Conservation (phyloP, 2,797 vertebrate species). For the Helicolenus hilgendorfi region DNA sequence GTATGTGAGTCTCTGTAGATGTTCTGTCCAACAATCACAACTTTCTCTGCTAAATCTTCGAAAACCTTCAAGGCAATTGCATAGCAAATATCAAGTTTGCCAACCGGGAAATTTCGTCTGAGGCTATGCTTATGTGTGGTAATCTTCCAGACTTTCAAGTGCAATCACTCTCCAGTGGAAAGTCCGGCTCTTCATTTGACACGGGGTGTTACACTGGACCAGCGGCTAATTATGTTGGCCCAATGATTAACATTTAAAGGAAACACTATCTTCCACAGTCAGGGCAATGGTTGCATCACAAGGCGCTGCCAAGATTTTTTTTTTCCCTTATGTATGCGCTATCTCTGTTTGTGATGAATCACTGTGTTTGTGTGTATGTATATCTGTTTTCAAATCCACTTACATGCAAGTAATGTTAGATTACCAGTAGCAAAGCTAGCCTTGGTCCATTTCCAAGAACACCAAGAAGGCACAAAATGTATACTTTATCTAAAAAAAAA, state of each 20-base stretch:
- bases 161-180: slow-evolving; percentile 76
- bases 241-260: slow-evolving; percentile 82
- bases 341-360: neutral
- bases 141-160: slow-evolving; percentile 86
- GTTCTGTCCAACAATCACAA: slow-evolving; percentile 68
- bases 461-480: slow-evolving; percentile 16
- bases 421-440: slow-evolving; percentile 17
- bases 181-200: slow-evolving; percentile 81
- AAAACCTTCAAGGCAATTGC: slow-evolving; percentile 79
- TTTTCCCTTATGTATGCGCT: neutral
- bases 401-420: slow-evolving; percentile 21
- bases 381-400: slow-evolving; percentile 44
- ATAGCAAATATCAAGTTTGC: slow-evolving; percentile 83
- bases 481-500: slow-evolving; percentile 35
- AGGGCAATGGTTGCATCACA: slow-evolving; percentile 68
- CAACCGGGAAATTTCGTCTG: slow-evolving; percentile 81
- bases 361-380: neutral
- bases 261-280: slow-evolving; percentile 58
- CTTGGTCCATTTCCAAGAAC: slow-evolving; percentile 13
- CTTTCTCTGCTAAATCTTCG: slow-evolving; percentile 74
- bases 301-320: slow-evolving; percentile 4
- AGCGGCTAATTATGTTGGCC: slow-evolving; percentile 77
- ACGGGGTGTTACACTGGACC: slow-evolving; percentile 74
- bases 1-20: slow-evolving; percentile 52
- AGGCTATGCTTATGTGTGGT: slow-evolving; percentile 83